These are phyloP conservation scores for Drosophila subobscura DNA, from an alignment of 1,140 invertebrate genomes.

Conservation along the genomic window DNA sequence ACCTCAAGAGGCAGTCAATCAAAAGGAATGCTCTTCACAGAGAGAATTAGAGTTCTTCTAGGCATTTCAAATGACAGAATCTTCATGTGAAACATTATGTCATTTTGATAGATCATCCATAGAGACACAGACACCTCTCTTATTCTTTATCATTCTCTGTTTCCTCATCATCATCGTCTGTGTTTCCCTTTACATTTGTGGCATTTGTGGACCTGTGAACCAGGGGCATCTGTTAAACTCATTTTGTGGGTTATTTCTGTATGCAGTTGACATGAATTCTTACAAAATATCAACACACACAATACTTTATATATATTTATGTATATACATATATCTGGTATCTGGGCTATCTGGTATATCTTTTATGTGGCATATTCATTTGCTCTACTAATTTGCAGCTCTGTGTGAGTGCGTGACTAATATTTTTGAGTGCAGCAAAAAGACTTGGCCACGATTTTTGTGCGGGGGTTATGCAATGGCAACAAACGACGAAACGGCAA, in stretches of 20 bases:
- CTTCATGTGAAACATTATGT: constrained; percentile 53
- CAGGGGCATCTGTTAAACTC: constrained; percentile 52
- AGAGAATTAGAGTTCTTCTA: constrained; percentile 8
- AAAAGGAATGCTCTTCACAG: constrained; percentile 25
- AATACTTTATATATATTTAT: constrained; percentile 37
- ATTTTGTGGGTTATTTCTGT: constrained; percentile 74
- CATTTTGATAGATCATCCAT: constrained; percentile 65
- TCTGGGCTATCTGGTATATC: constrained; percentile 21
- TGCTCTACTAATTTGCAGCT: constrained; percentile 72
- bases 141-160: constrained; percentile 7
- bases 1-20: constrained; percentile 14
- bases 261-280: constrained; percentile 77
- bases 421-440: constrained; percentile 69
- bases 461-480: constrained; percentile 59
- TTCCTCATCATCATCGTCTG: too few species aligned
- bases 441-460: constrained; percentile 67
- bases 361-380: constrained; percentile 58
- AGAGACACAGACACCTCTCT: constrained; percentile 1
- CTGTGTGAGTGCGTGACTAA: constrained; percentile 75
- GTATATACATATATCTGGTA: constrained; percentile 39
- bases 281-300: constrained; percentile 69
- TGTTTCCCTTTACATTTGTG: constrained; percentile 38
- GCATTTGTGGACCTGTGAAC: constrained; percentile 40
- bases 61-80: constrained; percentile 30
- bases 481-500: constrained; percentile 33